Percentiles rank a stretch among this genome's conserved stretches.
phyloP scores from a whole-genome alignment of 2,797 vertebrate genomes.

The Sebastes wilsoni region DNA sequence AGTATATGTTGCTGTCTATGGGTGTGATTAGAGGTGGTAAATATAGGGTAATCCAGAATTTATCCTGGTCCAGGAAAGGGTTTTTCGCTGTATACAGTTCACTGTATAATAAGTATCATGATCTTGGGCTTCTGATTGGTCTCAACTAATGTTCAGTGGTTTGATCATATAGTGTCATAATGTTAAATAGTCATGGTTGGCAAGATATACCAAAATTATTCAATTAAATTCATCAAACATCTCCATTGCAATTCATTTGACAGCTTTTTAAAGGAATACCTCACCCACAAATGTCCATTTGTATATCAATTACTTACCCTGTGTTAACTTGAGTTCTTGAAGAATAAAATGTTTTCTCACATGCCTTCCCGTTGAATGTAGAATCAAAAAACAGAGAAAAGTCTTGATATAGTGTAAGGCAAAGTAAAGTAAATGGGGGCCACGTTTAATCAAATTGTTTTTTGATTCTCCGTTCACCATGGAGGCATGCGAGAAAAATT shows the following conservation, averaged over 20 bases:
- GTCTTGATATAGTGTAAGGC: no score
- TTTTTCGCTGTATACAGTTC: background rate
- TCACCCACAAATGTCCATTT: no score
- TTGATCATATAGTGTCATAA: background rate
- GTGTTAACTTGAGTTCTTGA: no score
- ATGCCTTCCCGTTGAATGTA: no score
- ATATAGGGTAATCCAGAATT: background rate
- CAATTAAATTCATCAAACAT: background rate
- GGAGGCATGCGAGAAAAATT: background rate
- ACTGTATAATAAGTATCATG: background rate
- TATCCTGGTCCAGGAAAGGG: background rate
- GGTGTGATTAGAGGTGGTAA: background rate
- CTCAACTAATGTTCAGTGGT: background rate
- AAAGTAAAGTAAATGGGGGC: background rate
- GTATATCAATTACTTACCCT: no score
- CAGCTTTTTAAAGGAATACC: background rate
- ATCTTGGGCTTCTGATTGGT: background rate
- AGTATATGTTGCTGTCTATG: background rate
- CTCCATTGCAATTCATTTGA: background rate
- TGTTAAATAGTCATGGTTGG: background rate
- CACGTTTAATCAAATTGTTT: no score
- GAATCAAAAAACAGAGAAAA: no score
- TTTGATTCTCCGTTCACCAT: background rate
- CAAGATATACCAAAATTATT: background rate
- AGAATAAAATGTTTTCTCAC: no score